These are phyloP conservation scores for Rhinoraja longicauda DNA, from an alignment of 2,797 vertebrate genomes.

Conservation along the genomic window DNA sequence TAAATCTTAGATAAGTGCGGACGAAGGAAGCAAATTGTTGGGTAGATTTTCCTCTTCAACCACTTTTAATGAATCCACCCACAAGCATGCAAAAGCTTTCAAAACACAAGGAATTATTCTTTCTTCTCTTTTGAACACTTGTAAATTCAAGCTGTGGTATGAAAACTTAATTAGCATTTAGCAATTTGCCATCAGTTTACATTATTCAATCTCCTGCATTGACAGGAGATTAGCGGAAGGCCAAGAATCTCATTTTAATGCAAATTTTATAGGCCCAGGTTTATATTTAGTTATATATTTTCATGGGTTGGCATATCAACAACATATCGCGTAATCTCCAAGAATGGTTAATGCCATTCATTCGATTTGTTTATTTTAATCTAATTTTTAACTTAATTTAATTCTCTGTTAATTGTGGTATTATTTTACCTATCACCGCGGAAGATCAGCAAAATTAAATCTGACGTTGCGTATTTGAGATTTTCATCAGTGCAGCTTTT, in stretches of 20 bases:
- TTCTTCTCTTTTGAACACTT: conserved; percentile 24
- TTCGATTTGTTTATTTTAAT: not conserved
- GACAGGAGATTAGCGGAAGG: conserved; percentile 23
- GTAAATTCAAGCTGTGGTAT: conserved; percentile 26
- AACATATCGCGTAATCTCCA: not conserved
- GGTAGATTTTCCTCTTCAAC: conserved; percentile 16
- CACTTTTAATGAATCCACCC: conserved; percentile 34
- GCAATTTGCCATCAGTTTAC: conserved; percentile 34
- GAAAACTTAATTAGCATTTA: conserved; percentile 37
- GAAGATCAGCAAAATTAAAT: not conserved
- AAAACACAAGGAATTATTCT: not conserved
- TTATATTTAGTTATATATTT: conserved; percentile 16
- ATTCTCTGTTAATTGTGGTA: not conserved
- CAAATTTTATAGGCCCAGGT: conserved; percentile 6
- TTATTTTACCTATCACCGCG: not conserved
- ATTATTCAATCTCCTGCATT: conserved; percentile 36
- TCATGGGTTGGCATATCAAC: conserved; percentile 24
- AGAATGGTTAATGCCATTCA: not conserved
- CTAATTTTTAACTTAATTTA: conserved; percentile 5
- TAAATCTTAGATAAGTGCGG: not conserved
- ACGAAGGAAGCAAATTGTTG: not conserved
- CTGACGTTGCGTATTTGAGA: not conserved
- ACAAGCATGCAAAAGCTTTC: conserved; percentile 24
- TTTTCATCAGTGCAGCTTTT: not conserved
- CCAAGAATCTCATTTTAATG: conserved; percentile 36